Conservation (phyloP, 2,113 vertebrate genomes). For the Pogonocichla stellata region DNA sequence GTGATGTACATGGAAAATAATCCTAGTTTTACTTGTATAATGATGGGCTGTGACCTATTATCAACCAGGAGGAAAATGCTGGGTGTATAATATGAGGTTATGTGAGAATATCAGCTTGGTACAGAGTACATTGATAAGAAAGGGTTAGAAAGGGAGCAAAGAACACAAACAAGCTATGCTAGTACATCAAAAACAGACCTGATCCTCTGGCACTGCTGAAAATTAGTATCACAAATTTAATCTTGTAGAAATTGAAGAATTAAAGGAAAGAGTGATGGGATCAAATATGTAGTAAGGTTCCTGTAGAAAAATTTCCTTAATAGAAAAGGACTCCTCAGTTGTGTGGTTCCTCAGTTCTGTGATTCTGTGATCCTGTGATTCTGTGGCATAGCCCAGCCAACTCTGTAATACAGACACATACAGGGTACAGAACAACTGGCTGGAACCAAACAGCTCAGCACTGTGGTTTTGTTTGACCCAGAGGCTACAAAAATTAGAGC, state of each 20-base stretch:
- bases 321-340: neutral
- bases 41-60: neutral
- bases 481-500: neutral
- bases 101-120: neutral
- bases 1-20: neutral
- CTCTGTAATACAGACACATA: neutral
- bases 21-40: neutral
- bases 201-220: neutral
- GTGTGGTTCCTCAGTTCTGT: too few relatives aligned
- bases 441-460: neutral
- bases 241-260: neutral
- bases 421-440: neutral
- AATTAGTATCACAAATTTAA: neutral
- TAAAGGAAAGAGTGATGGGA: neutral
- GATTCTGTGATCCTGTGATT: too few relatives aligned
- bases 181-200: neutral
- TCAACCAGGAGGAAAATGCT: neutral
- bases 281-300: neutral
- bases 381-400: neutral
- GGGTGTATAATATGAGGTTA: neutral
- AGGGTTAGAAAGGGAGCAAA: neutral
- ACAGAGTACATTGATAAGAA: neutral
- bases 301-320: neutral
- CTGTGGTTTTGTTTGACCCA: neutral
- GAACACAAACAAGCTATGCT: neutral